phyloP scores from a whole-genome alignment of 2,888 invertebrate genomes.

The Agonopterix arenella region DNA sequence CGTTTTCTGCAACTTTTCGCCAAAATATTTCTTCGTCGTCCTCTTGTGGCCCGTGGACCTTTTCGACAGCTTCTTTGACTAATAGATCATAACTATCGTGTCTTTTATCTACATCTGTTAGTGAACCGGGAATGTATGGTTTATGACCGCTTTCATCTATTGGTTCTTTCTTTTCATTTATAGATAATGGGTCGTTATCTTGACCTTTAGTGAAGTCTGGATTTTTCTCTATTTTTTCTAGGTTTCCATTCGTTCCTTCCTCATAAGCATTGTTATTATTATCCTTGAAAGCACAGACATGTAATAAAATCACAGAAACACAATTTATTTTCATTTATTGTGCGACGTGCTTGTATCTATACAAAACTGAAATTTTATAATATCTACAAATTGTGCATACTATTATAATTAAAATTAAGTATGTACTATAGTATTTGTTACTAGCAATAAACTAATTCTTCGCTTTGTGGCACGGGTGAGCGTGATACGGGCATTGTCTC shows the following conservation, averaged over 20 bases:
- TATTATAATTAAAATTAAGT: neutral
- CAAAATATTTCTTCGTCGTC: slow-evolving; percentile 53
- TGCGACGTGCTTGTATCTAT: neutral
- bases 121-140: slow-evolving; percentile 75
- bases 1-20: slow-evolving; percentile 64
- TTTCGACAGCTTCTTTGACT: slow-evolving; percentile 56
- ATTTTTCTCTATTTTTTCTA: slow-evolving; percentile 15
- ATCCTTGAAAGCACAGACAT: slow-evolving; percentile 68
- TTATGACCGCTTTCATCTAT: slow-evolving; percentile 47
- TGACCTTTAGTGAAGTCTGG: slow-evolving; percentile 12
- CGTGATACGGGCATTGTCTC: slow-evolving; percentile 48
- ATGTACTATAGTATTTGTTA: neutral
- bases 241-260: slow-evolving; percentile 11
- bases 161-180: slow-evolving; percentile 43
- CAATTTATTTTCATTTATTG: neutral
- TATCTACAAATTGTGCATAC: neutral
- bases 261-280: slow-evolving; percentile 18
- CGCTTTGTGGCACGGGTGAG: slow-evolving; percentile 27
- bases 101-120: slow-evolving; percentile 70
- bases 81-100: slow-evolving; percentile 64
- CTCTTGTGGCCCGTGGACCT: slow-evolving; percentile 65
- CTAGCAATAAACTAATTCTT: slow-evolving; percentile 7
- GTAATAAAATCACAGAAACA: slow-evolving; percentile 29
- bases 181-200: slow-evolving; percentile 42
- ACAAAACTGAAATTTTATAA: slow-evolving; percentile 1